Evolutionary conservation across 1,140 invertebrate species (phyloP).

Genomic region (Diuraphis noxia): DNA sequence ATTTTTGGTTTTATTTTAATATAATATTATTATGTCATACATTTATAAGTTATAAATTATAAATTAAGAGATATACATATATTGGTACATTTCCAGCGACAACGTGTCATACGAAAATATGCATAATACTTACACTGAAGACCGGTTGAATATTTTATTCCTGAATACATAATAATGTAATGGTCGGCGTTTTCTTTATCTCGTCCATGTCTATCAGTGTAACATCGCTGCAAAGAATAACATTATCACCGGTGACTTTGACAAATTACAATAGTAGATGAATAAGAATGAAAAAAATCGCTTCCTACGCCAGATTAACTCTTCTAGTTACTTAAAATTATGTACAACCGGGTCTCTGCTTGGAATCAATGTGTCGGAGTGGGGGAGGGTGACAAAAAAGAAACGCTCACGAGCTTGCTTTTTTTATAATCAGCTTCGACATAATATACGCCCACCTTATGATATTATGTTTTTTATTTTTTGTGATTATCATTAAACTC

Average conservation of each 20-base stretch:
- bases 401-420: conserved; percentile 8
- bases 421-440: conserved; percentile 9
- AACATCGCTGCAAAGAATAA: conserved; percentile 50
- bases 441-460: conserved; percentile 1
- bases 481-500: background rate
- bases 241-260: conserved; percentile 48
- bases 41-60: background rate
- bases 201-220: conserved; percentile 8
- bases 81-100: background rate
- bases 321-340: conserved; percentile 43
- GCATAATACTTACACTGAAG: conserved; percentile 23
- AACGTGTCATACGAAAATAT: conserved; percentile 23
- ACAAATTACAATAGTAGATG: conserved; percentile 43
- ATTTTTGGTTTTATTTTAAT: background rate
- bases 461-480: conserved; percentile 24
- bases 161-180: conserved; percentile 8
- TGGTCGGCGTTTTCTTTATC: conserved; percentile 43
- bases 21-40: background rate
- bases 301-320: conserved; percentile 52
- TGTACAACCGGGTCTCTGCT: background rate
- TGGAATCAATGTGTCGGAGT: background rate
- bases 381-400: background rate
- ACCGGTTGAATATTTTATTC: conserved; percentile 2
- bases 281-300: conserved; percentile 27
- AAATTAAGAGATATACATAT: too few species aligned